These are phyloP conservation scores for Erythrolamprus reginae DNA, from an alignment of 2,113 vertebrate species.

Conservation along the genomic window DNA sequence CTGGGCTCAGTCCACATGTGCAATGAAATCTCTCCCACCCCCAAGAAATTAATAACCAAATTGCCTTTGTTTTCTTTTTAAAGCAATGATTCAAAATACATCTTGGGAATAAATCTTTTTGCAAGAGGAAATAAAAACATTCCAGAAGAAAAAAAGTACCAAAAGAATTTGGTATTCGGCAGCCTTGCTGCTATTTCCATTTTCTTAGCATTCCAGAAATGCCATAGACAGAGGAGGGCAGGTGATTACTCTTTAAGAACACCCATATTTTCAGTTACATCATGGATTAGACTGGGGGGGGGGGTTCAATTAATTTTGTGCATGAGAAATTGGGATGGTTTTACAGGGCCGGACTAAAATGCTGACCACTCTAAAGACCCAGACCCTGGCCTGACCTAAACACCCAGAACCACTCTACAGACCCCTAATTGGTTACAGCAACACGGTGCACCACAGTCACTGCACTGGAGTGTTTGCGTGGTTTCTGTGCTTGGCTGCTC, in stretches of 20 bases:
- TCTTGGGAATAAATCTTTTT: not conserved
- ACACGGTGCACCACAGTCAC: too few species aligned
- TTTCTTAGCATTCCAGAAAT: not conserved
- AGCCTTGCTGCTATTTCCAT: conserved; percentile 11
- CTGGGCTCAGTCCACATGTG: too few species aligned
- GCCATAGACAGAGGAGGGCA: not conserved
- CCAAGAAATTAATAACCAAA: not conserved
- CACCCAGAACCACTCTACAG: too few species aligned
- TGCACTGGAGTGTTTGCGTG: too few species aligned
- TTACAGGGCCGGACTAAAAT: too few species aligned
- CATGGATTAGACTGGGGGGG: not conserved
- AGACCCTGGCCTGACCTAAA: too few species aligned
- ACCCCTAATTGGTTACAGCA: too few species aligned
- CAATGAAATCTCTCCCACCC: not conserved
- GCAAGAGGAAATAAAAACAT: conserved; percentile 1
- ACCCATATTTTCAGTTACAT: not conserved
- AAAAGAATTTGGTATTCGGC: conserved; percentile 8
- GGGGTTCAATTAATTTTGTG: too few species aligned
- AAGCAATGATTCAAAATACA: not conserved
- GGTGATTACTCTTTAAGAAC: not conserved
- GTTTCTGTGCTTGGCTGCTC: too few species aligned
- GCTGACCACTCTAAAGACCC: too few species aligned
- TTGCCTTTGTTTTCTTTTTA: not conserved
- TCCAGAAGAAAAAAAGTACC: not conserved
- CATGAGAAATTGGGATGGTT: too few species aligned